phyloP scores from a whole-genome alignment of 1,140 invertebrate genomes.

The Palaemon carinicauda region DNA sequence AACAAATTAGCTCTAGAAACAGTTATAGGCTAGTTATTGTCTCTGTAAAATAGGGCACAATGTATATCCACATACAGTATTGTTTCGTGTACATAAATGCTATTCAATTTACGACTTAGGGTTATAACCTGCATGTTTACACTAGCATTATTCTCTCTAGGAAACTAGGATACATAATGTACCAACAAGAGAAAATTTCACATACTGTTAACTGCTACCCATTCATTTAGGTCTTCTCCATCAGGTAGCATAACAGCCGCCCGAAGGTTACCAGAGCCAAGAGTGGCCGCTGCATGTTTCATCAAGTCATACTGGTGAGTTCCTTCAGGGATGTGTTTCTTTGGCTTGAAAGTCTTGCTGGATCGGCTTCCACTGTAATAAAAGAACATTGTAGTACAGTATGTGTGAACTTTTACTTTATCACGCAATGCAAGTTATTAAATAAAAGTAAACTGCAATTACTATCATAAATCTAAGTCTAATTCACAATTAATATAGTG shows the following conservation, averaged over 20 bases:
- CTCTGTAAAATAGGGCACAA: no score
- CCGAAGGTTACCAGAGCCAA: conserved; percentile 94
- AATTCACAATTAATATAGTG: no score
- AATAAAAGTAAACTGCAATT: background rate
- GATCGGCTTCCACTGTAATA: conserved; percentile 77
- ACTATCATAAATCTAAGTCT: background rate
- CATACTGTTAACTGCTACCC: conserved; percentile 99
- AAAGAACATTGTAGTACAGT: conserved; percentile 7
- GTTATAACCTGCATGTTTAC: no score
- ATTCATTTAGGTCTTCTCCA: conserved; percentile 99
- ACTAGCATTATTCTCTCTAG: no score
- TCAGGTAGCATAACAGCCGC: conserved; percentile 94
- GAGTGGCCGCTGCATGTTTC: conserved; percentile 98
- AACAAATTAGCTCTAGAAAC: no score
- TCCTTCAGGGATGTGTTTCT: conserved; percentile 98
- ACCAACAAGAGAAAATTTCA: conserved; percentile 57
- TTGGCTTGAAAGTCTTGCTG: conserved; percentile 97
- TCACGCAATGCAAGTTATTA: background rate
- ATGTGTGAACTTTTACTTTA: background rate
- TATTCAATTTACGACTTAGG: no score
- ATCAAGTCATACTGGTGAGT: conserved; percentile 99
- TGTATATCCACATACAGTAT: no score
- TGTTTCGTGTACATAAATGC: no score
- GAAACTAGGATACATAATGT: no score
- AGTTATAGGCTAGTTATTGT: no score